phyloP scores from a whole-genome alignment of 2,113 vertebrate genomes.

The Zeus faber region DNA sequence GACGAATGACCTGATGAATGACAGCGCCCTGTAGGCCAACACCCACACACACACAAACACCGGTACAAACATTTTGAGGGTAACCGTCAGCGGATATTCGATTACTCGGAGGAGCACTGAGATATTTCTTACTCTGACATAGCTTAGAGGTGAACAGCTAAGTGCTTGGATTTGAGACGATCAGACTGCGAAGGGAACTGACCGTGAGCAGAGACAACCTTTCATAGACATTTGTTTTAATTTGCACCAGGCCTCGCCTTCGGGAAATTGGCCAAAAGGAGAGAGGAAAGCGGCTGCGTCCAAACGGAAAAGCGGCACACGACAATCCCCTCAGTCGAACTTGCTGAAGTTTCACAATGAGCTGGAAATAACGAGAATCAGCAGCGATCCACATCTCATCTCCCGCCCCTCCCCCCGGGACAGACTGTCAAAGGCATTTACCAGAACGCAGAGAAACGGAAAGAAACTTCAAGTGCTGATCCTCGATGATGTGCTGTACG shows the following conservation, averaged over 20 bases:
- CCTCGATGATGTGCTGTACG: not conserved
- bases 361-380: conserved; percentile 17
- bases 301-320: too few relatives aligned
- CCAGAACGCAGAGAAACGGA: conserved; percentile 23
- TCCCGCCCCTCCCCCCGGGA: conserved; percentile 5
- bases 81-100: not conserved
- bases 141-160: not conserved
- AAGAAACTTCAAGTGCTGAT: conserved; percentile 17
- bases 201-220: not conserved
- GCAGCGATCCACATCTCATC: conserved; percentile 19
- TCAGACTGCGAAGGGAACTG: not conserved
- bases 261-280: too few relatives aligned
- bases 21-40: too few relatives aligned
- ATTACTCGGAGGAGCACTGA: not conserved
- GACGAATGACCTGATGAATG: too few relatives aligned
- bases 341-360: conserved; percentile 16
- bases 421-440: conserved; percentile 32
- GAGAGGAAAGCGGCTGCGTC: too few relatives aligned
- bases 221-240: too few relatives aligned
- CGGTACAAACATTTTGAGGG: too few relatives aligned
- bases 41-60: too few relatives aligned
- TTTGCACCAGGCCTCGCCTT: too few relatives aligned
- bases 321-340: too few relatives aligned
- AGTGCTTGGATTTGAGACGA: conserved; percentile 2
- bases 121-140: not conserved